A percentile compares a stretch with the other conserved stretches of the same genome.
Conservation (phyloP, 1,140 invertebrate species). For the Drosophila tristis region DNA sequence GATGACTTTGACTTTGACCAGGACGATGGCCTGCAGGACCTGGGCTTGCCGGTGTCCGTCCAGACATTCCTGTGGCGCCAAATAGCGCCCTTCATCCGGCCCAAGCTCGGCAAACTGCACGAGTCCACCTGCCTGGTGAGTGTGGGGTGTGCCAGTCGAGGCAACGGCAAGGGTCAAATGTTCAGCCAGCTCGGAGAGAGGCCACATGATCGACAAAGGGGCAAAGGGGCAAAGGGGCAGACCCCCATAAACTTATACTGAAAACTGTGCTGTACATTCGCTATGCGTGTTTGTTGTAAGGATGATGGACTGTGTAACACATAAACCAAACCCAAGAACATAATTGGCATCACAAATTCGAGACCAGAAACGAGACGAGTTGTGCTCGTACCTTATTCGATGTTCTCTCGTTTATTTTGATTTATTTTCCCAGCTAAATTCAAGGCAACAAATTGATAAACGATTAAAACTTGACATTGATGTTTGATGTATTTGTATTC, state of each 20-base stretch:
- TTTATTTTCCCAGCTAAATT: conserved; percentile 38
- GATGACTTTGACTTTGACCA: conserved; percentile 84
- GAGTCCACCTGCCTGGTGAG: conserved; percentile 98
- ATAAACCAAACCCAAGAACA: conserved; percentile 10
- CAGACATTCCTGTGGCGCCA: conserved; percentile 99
- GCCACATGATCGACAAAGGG: conserved; percentile 7
- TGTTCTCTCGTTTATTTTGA: conserved; percentile 50
- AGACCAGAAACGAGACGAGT: conserved; percentile 9
- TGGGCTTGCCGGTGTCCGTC: conserved; percentile 96
- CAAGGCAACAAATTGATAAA: conserved; percentile 17
- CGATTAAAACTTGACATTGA: conserved; percentile 19
- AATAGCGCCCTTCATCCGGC: conserved; percentile 96
- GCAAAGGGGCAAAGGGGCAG: too few relatives aligned
- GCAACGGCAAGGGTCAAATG: conserved; percentile 1
- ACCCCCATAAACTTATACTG: background rate
- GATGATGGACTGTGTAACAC: conserved; percentile 65
- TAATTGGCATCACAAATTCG: conserved; percentile 50
- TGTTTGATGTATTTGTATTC: conserved; percentile 51
- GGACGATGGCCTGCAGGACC: conserved; percentile 88
- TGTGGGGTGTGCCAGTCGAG: conserved; percentile 15
- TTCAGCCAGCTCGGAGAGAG: background rate
- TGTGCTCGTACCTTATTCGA: conserved; percentile 37
- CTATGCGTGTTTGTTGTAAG: conserved; percentile 79
- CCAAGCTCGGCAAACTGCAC: conserved; percentile 97
- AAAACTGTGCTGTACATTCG: conserved; percentile 75